Conservation (phyloP, 2,797 vertebrate genomes). For the Crenichthys baileyi region DNA sequence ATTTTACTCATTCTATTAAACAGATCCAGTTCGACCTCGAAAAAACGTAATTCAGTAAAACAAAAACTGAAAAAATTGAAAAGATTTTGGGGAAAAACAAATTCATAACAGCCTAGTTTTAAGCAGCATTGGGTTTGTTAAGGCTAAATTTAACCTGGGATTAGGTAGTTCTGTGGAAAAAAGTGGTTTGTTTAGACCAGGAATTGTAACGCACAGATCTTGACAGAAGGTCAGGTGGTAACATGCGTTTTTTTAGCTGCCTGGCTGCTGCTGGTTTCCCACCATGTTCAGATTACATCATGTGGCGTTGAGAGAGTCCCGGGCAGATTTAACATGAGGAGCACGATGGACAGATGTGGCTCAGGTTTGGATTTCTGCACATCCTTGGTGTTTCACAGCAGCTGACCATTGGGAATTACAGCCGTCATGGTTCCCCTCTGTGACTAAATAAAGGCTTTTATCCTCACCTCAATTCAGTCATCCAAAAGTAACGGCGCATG, state of each 20-base stretch:
- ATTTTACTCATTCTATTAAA: neutral
- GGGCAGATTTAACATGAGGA: constrained; percentile 20
- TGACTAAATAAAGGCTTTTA: neutral
- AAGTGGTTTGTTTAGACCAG: neutral
- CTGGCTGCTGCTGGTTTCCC: constrained; percentile 47
- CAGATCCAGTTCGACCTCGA: neutral
- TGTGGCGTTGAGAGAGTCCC: constrained; percentile 40
- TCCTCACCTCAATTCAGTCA: neutral
- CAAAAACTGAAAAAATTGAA: neutral
- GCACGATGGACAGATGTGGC: constrained; percentile 36
- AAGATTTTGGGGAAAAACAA: neutral
- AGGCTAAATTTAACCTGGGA: constrained; percentile 10
- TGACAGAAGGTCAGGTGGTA: constrained; percentile 9
- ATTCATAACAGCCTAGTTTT: neutral
- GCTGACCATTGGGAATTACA: constrained; percentile 14
- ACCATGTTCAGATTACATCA: constrained; percentile 42
- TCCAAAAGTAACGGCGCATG: neutral
- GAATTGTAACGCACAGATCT: neutral
- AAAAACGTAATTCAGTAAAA: neutral
- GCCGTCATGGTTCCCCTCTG: neutral
- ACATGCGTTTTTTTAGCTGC: constrained; percentile 36
- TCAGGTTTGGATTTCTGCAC: constrained; percentile 21
- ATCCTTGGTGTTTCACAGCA: constrained; percentile 11
- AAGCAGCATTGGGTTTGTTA: constrained; percentile 6
- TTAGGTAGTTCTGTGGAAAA: constrained; percentile 2